Evolutionary conservation across 2,113 vertebrate genomes (phyloP).

Genomic region (Notothenia coriiceps): DNA sequence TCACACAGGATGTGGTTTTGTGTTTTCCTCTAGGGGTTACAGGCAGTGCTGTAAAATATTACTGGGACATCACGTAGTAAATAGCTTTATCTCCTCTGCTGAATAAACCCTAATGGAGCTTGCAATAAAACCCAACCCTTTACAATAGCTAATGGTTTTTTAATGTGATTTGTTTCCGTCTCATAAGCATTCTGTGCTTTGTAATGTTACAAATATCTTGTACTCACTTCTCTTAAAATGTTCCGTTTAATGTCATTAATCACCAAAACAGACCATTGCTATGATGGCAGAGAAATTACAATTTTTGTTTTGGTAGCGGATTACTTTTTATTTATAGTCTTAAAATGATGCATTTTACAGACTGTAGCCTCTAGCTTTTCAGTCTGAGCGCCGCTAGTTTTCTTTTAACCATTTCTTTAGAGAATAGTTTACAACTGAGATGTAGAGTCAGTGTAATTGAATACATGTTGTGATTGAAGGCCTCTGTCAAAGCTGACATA

Average conservation of each 20-base stretch:
- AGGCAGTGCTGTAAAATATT: slow-evolving; percentile 31
- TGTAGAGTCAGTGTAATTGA: not conserved
- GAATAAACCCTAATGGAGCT: slow-evolving; percentile 49
- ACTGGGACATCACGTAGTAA: slow-evolving; percentile 36
- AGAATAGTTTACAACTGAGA: not conserved
- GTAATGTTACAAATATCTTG: slow-evolving; percentile 39
- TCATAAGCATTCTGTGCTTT: slow-evolving; percentile 15
- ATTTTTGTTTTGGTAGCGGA: not conserved
- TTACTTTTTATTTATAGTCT: not conserved
- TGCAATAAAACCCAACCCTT: slow-evolving; percentile 45
- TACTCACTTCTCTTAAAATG: slow-evolving; percentile 10
- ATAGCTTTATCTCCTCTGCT: slow-evolving; percentile 45
- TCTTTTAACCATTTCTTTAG: not conserved
- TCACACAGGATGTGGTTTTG: slow-evolving; percentile 18
- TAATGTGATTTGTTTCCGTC: slow-evolving; percentile 29
- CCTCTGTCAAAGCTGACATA: not conserved
- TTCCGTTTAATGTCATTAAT: slow-evolving; percentile 24
- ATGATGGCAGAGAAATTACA: not conserved
- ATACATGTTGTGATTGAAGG: not conserved
- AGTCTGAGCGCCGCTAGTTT: not conserved
- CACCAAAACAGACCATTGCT: not conserved
- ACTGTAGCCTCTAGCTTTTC: not conserved
- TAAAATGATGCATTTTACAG: not conserved
- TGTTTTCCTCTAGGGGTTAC: slow-evolving; percentile 19
- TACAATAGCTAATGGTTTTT: slow-evolving; percentile 54